Base-by-base conservation (phyloP, 2,113 vertebrate genomes). In the Prietella phreatophila region DNA sequence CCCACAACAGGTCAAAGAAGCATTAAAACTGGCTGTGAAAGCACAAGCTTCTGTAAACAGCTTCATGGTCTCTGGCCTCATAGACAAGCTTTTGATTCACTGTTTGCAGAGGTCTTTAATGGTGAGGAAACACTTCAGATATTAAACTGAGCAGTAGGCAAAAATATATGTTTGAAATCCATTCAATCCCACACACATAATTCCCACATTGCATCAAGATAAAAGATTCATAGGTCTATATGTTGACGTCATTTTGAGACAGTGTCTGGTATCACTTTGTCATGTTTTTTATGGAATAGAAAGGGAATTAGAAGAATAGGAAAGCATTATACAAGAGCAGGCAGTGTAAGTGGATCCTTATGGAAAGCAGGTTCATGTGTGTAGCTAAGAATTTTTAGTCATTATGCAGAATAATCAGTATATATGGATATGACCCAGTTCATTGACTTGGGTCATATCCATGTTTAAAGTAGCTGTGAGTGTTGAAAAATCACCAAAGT, bases 1-100 rank as follows among this genome's bases (percentile, higher is more conserved):
- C 42, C 76, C 75, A 86, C 85, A 80, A 56, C 2, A 20, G 84
- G 84, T 85, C 85, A 86, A 86, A 86, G 42, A 81, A 61, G 78
- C 78, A 53, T 27, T 47, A 79, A 55, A 86, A 55, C 20, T 25
- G 25, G 47, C 85, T 53, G 39, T 53, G 36, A 55, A 86, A 81
- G 53, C 39, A 69, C 1, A 79, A 14, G 25, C 17, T 50, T 65
- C 17, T 25, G 42, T 79, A 78, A 85, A 67, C 58, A 86, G 61
- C 61, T 82, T 69, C 61, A 67, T 69, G 47, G 42, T 42, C 39
- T 86, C 47, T 80, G 60, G 22, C 78, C 85, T 81, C 27, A 53
- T 58, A 55, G 30, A 73, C 73, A 73, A 85, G 17, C 85, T 42
- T 79, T 67, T 67, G 76, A 22, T 67, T 80, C 60, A 80, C 39